Evolutionary conservation across 2,797 vertebrate genomes (phyloP).

Genomic region (Myotis pilosus): DNA sequence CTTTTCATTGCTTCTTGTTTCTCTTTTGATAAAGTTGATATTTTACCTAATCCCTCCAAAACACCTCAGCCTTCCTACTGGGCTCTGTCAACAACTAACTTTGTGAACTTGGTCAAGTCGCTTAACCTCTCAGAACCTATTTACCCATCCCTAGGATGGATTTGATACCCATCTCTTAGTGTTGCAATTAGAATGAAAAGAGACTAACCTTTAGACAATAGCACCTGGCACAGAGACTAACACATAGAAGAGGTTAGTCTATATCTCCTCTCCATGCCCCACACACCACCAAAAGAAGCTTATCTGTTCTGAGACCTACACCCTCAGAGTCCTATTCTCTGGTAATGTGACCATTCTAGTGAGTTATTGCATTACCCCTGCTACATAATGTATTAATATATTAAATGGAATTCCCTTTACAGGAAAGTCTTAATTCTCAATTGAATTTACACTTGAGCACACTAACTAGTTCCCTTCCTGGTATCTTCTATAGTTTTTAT

Average conservation of each 20-base stretch:
- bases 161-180: background rate
- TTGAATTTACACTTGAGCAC: constrained; percentile 12
- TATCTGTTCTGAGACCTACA: background rate
- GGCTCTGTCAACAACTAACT: background rate
- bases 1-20: background rate
- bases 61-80: background rate
- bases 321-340: background rate
- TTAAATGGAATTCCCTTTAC: background rate
- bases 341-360: background rate
- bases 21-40: background rate
- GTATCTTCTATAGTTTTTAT: background rate
- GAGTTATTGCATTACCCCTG: background rate
- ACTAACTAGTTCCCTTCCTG: background rate
- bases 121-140: background rate
- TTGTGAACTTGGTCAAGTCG: background rate
- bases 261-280: background rate
- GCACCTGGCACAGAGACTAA: background rate
- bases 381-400: background rate
- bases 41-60: background rate
- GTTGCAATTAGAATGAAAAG: background rate
- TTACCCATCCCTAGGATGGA: background rate
- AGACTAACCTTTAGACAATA: background rate
- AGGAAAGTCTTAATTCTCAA: constrained; percentile 20
- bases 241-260: background rate
- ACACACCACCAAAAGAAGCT: background rate